These are phyloP conservation scores for Linnaemya vulpina DNA, from an alignment of 2,888 invertebrate species.

Conservation along the genomic window DNA sequence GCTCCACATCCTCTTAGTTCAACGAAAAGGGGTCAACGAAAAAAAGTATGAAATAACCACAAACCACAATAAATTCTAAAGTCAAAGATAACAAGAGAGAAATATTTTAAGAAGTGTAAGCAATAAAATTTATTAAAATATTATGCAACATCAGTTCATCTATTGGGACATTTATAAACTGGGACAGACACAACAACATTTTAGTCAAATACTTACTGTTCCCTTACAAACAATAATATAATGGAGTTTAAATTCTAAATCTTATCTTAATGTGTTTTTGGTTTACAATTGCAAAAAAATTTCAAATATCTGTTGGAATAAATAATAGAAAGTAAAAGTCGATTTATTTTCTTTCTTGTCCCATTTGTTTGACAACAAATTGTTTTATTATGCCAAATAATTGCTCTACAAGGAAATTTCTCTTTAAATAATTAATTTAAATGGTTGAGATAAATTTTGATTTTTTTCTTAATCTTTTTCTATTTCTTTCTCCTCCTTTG, in stretches of 20 bases:
- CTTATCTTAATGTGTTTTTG: slow-evolving; percentile 69
- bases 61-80: slow-evolving; percentile 67
- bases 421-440: slow-evolving; percentile 76
- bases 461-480: background rate
- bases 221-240: background rate
- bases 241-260: slow-evolving; percentile 57
- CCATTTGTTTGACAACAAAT: slow-evolving; percentile 70
- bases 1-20: slow-evolving; percentile 16
- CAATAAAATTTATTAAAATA: slow-evolving; percentile 64
- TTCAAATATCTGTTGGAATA: slow-evolving; percentile 16
- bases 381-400: slow-evolving; percentile 75
- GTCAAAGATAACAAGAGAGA: slow-evolving; percentile 51
- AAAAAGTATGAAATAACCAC: slow-evolving; percentile 67
- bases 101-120: slow-evolving; percentile 41
- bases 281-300: slow-evolving; percentile 45
- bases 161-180: slow-evolving; percentile 27
- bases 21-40: slow-evolving; percentile 64
- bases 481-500: no score
- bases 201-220: slow-evolving; percentile 19
- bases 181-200: slow-evolving; percentile 2
- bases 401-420: slow-evolving; percentile 73
- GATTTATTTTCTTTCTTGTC: slow-evolving; percentile 45
- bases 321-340: slow-evolving; percentile 16
- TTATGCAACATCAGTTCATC: slow-evolving; percentile 39
- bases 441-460: slow-evolving; percentile 58